phyloP scores from a whole-genome alignment of 2,888 invertebrate species.

The Tetrapedia diversipes region DNA sequence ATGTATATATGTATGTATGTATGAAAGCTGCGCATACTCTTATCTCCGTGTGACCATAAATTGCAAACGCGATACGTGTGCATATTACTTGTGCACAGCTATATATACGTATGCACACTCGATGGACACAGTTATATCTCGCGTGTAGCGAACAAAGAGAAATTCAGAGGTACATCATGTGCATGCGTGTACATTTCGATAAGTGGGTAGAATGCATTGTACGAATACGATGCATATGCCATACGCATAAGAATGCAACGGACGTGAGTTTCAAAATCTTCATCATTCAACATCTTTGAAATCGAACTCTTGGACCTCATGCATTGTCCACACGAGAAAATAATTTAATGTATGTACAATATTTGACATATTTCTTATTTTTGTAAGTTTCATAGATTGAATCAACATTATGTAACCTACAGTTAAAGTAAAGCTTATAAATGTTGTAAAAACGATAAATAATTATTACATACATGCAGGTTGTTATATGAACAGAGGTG shows the following conservation, averaged over 20 bases:
- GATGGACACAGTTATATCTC: constrained; percentile 32
- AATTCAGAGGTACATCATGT: constrained; percentile 42
- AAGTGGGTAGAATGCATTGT: constrained; percentile 30
- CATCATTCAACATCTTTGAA: constrained; percentile 12
- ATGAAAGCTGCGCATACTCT: constrained; percentile 42
- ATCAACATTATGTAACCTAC: neutral
- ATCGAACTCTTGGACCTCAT: constrained; percentile 10
- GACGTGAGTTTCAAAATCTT: constrained; percentile 40
- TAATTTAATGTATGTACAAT: neutral
- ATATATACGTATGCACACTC: constrained; percentile 24
- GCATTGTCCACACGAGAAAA: neutral
- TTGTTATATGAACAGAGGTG: neutral
- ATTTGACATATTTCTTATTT: constrained; percentile 11
- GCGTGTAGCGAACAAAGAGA: constrained; percentile 29
- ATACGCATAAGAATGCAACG: constrained; percentile 27
- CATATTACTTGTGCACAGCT: constrained; percentile 46
- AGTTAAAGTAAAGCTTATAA: neutral
- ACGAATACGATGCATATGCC: constrained; percentile 27
- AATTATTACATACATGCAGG: neutral
- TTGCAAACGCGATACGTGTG: constrained; percentile 52
- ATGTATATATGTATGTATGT: neutral
- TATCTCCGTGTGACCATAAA: constrained; percentile 54
- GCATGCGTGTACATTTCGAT: constrained; percentile 24
- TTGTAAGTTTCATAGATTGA: neutral
- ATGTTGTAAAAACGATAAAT: too few relatives aligned